These are phyloP conservation scores for Noctua janthina DNA, from an alignment of 2,888 invertebrate genomes.

Conservation along the genomic window DNA sequence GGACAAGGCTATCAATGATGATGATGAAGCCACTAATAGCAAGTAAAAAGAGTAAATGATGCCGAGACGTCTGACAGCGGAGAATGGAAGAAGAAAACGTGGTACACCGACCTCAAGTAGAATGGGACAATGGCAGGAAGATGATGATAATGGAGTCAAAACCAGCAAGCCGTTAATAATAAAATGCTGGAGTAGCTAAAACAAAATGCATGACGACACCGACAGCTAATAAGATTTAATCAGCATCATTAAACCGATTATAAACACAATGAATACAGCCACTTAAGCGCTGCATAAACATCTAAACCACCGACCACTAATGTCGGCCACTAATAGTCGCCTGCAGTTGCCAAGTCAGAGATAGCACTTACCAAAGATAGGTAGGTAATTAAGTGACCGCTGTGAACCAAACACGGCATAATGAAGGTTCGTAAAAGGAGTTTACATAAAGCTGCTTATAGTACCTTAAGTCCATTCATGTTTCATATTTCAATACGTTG, in stretches of 20 bases:
- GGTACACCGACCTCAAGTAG: too few relatives aligned
- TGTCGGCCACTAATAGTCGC: constrained; percentile 52
- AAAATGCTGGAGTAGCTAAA: not conserved
- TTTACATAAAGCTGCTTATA: constrained; percentile 46
- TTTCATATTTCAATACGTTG: constrained; percentile 49
- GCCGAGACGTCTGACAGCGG: too few relatives aligned
- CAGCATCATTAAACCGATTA: not conserved
- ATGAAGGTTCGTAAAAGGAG: constrained; percentile 57
- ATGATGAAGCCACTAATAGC: too few relatives aligned
- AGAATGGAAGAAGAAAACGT: too few relatives aligned
- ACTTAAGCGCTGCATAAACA: constrained; percentile 22
- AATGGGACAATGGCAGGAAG: too few relatives aligned
- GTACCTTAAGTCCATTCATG: constrained; percentile 37
- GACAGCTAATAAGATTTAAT: not conserved
- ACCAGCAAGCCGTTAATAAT: not conserved
- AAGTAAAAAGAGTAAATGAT: too few relatives aligned
- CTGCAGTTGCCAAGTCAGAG: constrained; percentile 55
- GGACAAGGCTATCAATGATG: not conserved
- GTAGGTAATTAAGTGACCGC: constrained; percentile 66
- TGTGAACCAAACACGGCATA: constrained; percentile 49
- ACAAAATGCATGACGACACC: not conserved
- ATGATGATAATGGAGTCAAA: not conserved
- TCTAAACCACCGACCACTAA: constrained; percentile 39
- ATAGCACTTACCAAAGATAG: constrained; percentile 47
- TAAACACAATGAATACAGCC: constrained; percentile 7